Evolutionary conservation across 2,113 vertebrate genomes (phyloP).

Genomic region (Oxygymnocypris stewartii): DNA sequence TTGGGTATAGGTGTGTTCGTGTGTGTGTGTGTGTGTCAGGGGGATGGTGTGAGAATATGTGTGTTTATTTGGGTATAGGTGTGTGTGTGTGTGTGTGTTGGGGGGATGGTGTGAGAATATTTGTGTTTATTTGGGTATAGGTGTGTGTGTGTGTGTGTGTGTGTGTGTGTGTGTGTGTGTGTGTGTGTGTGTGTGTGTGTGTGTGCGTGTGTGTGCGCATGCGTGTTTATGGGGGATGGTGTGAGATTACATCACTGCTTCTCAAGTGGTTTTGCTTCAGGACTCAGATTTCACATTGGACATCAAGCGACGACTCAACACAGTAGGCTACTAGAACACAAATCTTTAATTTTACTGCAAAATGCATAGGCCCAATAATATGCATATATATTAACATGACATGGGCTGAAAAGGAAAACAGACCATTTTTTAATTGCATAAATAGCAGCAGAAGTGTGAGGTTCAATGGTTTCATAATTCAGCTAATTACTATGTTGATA

Average conservation of each 20-base stretch:
- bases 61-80: not conserved
- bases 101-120: no score
- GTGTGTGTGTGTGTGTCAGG: not conserved
- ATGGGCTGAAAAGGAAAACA: not conserved
- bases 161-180: not conserved
- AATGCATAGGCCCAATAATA: not conserved
- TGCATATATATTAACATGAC: not conserved
- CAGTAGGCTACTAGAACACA: not conserved
- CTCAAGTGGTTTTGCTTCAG: slow-evolving; percentile 4
- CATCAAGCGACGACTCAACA: not conserved
- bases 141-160: no score
- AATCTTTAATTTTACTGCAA: not conserved
- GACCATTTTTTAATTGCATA: not conserved
- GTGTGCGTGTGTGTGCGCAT: not conserved
- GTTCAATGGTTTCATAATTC: not conserved
- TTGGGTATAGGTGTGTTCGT: no score
- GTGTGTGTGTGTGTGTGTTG: not conserved
- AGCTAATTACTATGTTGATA: not conserved
- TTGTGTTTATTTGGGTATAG: no score
- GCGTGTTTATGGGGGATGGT: not conserved
- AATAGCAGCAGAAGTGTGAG: not conserved
- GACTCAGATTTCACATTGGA: not conserved
- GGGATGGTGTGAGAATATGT: not conserved
- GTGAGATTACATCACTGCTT: not conserved
- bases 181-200: slow-evolving; percentile 1